Percentiles rank a stretch among this genome's conserved stretches.
Evolutionary conservation across 2,888 invertebrate species (phyloP).

Genomic region (Petrophora chlorosata): DNA sequence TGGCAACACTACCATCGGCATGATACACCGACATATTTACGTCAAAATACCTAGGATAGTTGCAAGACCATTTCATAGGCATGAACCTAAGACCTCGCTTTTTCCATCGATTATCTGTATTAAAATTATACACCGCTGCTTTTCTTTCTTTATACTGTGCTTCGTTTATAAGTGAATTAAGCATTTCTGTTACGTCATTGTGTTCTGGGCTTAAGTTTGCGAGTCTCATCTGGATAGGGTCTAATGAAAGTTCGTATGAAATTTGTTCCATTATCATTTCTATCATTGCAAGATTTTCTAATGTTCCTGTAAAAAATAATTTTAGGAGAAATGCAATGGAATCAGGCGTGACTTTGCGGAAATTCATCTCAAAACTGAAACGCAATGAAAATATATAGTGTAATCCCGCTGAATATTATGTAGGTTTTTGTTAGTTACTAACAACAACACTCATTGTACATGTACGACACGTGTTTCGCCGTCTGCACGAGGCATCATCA

Average conservation of each 20-base stretch:
- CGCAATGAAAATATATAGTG: too few species aligned
- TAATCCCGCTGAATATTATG: too few species aligned
- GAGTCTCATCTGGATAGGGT: conserved; percentile 80
- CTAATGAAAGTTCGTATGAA: conserved; percentile 74
- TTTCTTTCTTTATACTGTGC: conserved; percentile 78
- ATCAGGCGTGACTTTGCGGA: too few species aligned
- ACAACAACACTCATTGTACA: too few species aligned
- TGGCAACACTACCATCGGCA: conserved; percentile 82
- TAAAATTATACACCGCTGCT: conserved; percentile 76
- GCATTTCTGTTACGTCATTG: conserved; percentile 65
- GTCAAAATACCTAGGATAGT: too few species aligned
- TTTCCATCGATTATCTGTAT: conserved; percentile 87
- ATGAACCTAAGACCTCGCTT: conserved; percentile 85
- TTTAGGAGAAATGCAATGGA: too few species aligned
- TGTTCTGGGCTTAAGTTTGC: conserved; percentile 68
- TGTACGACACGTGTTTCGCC: too few species aligned
- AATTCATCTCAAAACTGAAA: too few species aligned
- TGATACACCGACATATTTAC: conserved; percentile 85
- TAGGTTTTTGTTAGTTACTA: too few species aligned
- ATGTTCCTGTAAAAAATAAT: conserved; percentile 55
- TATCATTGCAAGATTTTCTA: conserved; percentile 80
- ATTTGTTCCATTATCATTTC: conserved; percentile 86
- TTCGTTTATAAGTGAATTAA: conserved; percentile 78
- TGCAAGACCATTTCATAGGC: conserved; percentile 77
- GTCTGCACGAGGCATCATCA: too few species aligned